Percentiles rank a stretch among this genome's conserved stretches.
These are phyloP conservation scores for Thryonomys swinderianus DNA, from an alignment of 2,113 vertebrate genomes.

Conservation along the genomic window DNA sequence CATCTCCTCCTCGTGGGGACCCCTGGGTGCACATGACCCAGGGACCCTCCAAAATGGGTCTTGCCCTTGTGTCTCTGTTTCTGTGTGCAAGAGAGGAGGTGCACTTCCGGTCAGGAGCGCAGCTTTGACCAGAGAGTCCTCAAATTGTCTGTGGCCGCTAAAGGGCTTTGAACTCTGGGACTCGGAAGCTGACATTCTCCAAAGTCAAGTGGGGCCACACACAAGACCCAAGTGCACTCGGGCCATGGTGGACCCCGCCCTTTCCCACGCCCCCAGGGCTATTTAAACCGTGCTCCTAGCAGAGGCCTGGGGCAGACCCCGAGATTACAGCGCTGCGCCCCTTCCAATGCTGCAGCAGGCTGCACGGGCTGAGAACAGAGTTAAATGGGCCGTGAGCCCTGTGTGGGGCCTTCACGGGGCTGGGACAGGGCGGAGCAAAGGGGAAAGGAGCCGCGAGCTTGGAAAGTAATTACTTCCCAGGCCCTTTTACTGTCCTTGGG, in stretches of 20 bases:
- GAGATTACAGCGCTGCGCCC: neutral
- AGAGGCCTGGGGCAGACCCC: neutral
- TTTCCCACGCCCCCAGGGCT: neutral
- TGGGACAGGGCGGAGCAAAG: neutral
- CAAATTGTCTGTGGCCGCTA: neutral
- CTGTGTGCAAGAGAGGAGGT: neutral
- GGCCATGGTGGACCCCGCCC: neutral
- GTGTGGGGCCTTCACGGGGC: neutral
- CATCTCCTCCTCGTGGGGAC: too few relatives aligned
- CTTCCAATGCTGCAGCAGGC: neutral
- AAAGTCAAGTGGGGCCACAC: neutral
- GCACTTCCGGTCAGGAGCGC: neutral
- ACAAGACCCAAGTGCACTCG: neutral
- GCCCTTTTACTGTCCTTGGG: conserved; percentile 47
- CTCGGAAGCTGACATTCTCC: neutral
- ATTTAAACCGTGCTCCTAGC: neutral
- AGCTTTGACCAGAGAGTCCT: neutral
- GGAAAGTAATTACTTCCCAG: conserved; percentile 66
- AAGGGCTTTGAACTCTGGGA: neutral
- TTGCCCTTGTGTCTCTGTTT: fast-evolving
- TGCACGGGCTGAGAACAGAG: neutral
- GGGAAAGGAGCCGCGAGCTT: neutral
- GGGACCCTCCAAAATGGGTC: neutral
- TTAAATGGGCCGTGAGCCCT: neutral
- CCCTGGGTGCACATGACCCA: too few relatives aligned